Evolutionary conservation across 2,888 invertebrate species (phyloP), one percentile per base, ranked within the genome.

Genomic region (Phyto melanocephala): DNA sequence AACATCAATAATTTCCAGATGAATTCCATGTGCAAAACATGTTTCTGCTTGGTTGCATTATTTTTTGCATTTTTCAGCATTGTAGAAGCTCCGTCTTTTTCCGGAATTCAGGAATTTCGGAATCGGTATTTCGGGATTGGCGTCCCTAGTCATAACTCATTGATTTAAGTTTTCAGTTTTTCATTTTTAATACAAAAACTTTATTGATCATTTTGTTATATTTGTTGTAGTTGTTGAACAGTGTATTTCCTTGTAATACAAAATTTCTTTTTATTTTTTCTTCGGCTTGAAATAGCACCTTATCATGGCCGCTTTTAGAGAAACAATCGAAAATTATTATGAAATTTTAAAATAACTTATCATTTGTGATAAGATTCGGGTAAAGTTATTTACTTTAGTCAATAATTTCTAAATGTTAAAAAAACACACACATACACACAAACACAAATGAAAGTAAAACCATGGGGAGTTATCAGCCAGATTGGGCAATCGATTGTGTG

Each of bases 191-290:
- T 52, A 15, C 35, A 50, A 35, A 45, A 10, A 37, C n/a, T 72
- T 52, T 50, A 72, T 37, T 60, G 50, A 28, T 5, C 13, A n/a
- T 62, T 62, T 62, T 60, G 24, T 24, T 50, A 60, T 35, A 28
- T 22, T 37, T 50, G 35, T 50, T 47, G 24, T 24, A 60, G 50
- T 35, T 42, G 15, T 37, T 50, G 45, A 42, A 45, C 8, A 28
- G 20, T 8, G 20, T 20, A 56, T 11, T n/a, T n/a, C n/a, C n/a
- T 50, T 72, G 72, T 52, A 72, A 72, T 60, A n/a, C n/a, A n/a
- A n/a, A 60, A 37, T 68, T 50, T n/a, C 42, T 28, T 8, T 35
- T 2, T 24, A 58, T 56, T 20, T 33, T 33, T 42, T 35, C 10
- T 24, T 52, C 24, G 5, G 22, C 10, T n/a, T 40, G 15, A 24